Percentiles rank a stretch among this genome's conserved stretches.
Evolutionary conservation across 2,888 invertebrate genomes (phyloP).

Genomic region (Elysia crispata): DNA sequence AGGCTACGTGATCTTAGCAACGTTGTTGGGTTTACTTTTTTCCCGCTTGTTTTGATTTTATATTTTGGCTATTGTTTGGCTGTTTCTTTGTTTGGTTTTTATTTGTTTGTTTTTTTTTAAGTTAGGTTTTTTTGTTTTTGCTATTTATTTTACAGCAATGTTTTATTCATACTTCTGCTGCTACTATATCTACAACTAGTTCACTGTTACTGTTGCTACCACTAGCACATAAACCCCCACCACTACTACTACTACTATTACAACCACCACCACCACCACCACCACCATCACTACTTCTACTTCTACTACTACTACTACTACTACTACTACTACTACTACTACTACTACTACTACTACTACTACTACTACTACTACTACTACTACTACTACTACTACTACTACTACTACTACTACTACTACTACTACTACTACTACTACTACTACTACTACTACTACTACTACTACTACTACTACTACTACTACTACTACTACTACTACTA

Average conservation of each 20-base stretch:
- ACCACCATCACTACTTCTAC: not conserved
- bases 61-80: no score
- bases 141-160: no score
- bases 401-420: constrained; percentile 19
- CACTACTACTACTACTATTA: no score
- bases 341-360: constrained; percentile 19
- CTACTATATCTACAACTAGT: no score
- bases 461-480: constrained; percentile 34
- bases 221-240: not conserved
- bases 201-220: not conserved
- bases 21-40: no score
- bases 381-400: constrained; percentile 19
- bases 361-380: constrained; percentile 19
- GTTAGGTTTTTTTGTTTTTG: no score
- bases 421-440: constrained; percentile 2
- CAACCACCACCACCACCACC: not conserved
- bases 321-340: constrained; percentile 19
- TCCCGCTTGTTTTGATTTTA: no score
- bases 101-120: no score
- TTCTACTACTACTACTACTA: constrained; percentile 16
- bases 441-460: constrained; percentile 36
- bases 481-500: not conserved
- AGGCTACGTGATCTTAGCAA: no score
- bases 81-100: no score
- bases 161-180: no score